These are phyloP conservation scores for Catamblyrhynchus diadema DNA, from an alignment of 2,797 vertebrate species.

Conservation along the genomic window DNA sequence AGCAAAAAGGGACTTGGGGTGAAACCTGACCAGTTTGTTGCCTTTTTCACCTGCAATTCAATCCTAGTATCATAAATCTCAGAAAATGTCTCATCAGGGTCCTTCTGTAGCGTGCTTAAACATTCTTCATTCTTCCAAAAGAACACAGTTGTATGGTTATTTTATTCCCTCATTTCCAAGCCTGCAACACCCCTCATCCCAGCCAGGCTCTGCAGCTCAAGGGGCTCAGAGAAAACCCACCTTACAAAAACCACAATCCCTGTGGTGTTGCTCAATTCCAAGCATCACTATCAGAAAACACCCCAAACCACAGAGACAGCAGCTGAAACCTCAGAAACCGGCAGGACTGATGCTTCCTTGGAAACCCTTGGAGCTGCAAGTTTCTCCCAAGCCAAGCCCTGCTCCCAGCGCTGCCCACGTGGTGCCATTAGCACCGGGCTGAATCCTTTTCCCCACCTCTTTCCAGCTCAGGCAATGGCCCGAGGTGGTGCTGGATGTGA, in stretches of 20 bases:
- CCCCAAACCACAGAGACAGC: background rate
- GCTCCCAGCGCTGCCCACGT: background rate
- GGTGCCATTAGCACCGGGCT: background rate
- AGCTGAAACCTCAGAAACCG: background rate
- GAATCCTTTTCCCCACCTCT: background rate
- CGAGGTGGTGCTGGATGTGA: slow-evolving; percentile 39
- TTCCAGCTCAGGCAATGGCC: slow-evolving; percentile 45
- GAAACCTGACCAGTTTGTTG: background rate
- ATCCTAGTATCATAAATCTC: background rate
- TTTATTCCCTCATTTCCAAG: background rate
- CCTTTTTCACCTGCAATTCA: background rate
- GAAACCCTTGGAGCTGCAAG: background rate
- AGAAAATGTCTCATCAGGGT: background rate
- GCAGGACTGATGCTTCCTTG: background rate
- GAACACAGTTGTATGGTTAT: background rate
- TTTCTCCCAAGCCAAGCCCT: background rate
- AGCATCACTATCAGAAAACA: background rate
- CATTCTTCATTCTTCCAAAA: background rate
- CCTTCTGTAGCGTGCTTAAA: background rate
- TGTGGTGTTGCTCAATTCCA: rapidly evolving
- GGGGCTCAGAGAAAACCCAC: background rate
- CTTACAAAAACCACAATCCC: rapidly evolving
- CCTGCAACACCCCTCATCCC: background rate
- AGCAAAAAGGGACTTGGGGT: background rate
- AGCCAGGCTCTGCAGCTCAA: background rate